A percentile compares a stretch with the other conserved stretches of the same genome.
phyloP scores from a whole-genome alignment of 2,888 invertebrate genomes.

The Entomobrya multifasciata region DNA sequence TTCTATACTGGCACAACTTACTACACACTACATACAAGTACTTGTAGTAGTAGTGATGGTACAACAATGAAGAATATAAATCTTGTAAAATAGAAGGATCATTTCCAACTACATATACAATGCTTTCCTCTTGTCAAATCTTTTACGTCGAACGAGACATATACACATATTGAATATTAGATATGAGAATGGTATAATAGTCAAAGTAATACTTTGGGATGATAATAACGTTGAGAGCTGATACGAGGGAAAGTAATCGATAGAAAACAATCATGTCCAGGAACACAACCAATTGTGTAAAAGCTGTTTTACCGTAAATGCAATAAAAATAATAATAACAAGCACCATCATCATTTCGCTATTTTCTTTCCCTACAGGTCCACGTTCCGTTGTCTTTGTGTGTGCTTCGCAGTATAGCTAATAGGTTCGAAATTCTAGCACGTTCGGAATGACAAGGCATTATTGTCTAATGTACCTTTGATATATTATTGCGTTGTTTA shows the following conservation, averaged over 20 bases:
- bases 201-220: not conserved
- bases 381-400: slow-evolving; percentile 6
- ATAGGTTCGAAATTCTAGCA: slow-evolving; percentile 48
- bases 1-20: not conserved
- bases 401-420: slow-evolving; percentile 8
- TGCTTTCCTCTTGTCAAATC: slow-evolving; percentile 48
- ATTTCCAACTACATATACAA: slow-evolving; percentile 54
- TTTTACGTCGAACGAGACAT: slow-evolving; percentile 36
- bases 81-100: slow-evolving; percentile 64
- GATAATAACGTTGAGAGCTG: slow-evolving; percentile 19
- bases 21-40: not conserved
- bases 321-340: slow-evolving; percentile 46
- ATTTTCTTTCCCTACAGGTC: not conserved
- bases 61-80: slow-evolving; percentile 51
- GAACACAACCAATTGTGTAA: slow-evolving; percentile 1
- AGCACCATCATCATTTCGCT: not conserved
- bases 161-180: not conserved
- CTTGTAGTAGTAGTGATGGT: not conserved
- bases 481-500: slow-evolving; percentile 23
- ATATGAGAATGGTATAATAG: not conserved
- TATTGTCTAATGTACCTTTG: slow-evolving; percentile 32
- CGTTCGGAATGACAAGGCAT: slow-evolving; percentile 30
- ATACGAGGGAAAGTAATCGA: slow-evolving; percentile 35
- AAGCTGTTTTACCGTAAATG: slow-evolving; percentile 37
- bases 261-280: slow-evolving; percentile 43